phyloP scores from a whole-genome alignment of 2,113 vertebrate species.

The Cervus canadensis region DNA sequence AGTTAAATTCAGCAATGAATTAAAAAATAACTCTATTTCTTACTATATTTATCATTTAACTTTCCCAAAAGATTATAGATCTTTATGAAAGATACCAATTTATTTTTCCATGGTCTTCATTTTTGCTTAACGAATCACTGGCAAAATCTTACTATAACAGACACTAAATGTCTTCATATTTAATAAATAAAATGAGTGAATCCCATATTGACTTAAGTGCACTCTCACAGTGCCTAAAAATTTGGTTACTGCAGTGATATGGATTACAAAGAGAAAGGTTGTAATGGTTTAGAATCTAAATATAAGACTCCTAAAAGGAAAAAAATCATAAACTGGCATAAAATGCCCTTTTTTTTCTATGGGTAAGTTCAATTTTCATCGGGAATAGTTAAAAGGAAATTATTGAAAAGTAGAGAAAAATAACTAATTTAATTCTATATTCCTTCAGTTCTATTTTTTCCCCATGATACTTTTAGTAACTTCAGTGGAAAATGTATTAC shows the following conservation, averaged over 20 bases:
- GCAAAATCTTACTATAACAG: constrained; percentile 36
- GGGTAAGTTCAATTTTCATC: background rate
- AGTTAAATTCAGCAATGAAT: constrained; percentile 40
- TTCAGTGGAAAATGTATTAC: background rate
- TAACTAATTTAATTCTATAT: background rate
- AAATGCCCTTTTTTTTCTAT: background rate
- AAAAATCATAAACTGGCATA: background rate
- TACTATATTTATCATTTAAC: background rate
- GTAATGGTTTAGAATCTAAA: background rate
- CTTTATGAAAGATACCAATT: background rate
- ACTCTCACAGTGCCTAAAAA: background rate
- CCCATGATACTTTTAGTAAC: background rate
- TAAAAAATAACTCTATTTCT: background rate
- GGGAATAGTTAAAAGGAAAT: background rate
- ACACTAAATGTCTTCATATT: background rate
- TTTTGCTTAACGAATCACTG: background rate
- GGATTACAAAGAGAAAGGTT: background rate
- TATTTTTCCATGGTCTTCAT: background rate
- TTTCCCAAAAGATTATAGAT: background rate
- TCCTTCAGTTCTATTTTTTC: background rate
- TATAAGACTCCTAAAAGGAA: background rate
- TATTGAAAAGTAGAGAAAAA: background rate
- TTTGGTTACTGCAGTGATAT: background rate
- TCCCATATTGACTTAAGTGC: background rate
- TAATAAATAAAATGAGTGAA: constrained; percentile 26